A percentile compares a stretch with the other conserved stretches of the same genome.
Evolutionary conservation across 2,888 invertebrate species (phyloP).

Genomic region (Leucania comma): DNA sequence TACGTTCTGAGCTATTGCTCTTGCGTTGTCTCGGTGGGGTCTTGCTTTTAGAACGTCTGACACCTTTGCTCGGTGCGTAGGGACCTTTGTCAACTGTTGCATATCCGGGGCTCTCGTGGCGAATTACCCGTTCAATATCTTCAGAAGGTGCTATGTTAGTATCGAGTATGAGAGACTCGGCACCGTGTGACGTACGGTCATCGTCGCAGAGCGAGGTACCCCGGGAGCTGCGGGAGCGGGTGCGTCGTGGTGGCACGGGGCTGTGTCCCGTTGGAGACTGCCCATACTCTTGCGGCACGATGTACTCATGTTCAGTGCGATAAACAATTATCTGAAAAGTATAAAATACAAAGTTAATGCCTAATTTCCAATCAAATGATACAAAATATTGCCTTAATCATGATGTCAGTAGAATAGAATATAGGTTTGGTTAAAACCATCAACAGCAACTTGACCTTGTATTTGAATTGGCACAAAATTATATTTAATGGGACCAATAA

Average conservation of each 20-base stretch:
- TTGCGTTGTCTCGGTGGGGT: slow-evolving; percentile 88
- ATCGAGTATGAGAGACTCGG: slow-evolving; percentile 92
- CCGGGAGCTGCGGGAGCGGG: slow-evolving; percentile 89
- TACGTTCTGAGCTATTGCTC: slow-evolving; percentile 89
- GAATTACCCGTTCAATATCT: slow-evolving; percentile 80
- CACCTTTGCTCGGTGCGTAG: slow-evolving; percentile 91
- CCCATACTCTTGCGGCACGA: slow-evolving; percentile 87
- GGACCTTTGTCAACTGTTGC: slow-evolving; percentile 94
- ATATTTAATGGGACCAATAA: slow-evolving; percentile 57
- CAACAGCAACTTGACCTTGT: slow-evolving; percentile 32
- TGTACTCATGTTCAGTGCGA: slow-evolving; percentile 92
- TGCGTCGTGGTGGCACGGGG: slow-evolving; percentile 90
- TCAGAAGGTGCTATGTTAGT: slow-evolving; percentile 79
- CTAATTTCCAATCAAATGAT: background rate
- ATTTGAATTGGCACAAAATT: slow-evolving; percentile 41
- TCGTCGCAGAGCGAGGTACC: slow-evolving; percentile 92
- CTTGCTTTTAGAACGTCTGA: slow-evolving; percentile 90
- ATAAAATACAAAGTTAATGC: slow-evolving; percentile 24
- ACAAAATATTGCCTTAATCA: background rate
- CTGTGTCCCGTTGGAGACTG: slow-evolving; percentile 90
- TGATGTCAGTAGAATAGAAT: background rate
- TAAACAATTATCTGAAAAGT: slow-evolving; percentile 91
- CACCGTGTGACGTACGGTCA: slow-evolving; percentile 93
- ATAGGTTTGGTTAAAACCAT: slow-evolving; percentile 7
- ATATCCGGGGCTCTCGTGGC: slow-evolving; percentile 92